These are phyloP conservation scores for Gymnothorax reevesii DNA, from an alignment of 2,797 vertebrate species.

Conservation along the genomic window DNA sequence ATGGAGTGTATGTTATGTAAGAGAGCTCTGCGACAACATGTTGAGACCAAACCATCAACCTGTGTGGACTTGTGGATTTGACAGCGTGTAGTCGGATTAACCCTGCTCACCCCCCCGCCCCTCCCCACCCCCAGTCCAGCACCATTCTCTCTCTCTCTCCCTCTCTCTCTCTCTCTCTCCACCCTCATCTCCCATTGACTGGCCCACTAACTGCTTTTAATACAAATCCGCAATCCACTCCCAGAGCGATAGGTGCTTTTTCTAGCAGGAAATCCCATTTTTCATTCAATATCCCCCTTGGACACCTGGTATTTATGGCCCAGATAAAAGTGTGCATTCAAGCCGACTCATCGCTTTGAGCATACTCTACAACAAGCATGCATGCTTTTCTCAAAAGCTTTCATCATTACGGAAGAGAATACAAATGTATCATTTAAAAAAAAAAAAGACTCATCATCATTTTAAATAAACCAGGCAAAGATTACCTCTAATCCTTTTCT, in stretches of 20 bases:
- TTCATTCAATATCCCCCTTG: constrained; percentile 21
- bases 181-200: neutral
- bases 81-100: neutral
- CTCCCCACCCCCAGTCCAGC: neutral
- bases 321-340: neutral
- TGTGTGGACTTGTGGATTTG: neutral
- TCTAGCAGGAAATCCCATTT: neutral
- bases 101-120: neutral
- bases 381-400: neutral
- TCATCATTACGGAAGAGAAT: neutral
- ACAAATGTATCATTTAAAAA: neutral
- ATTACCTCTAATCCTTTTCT: neutral
- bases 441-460: neutral
- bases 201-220: constrained; percentile 2
- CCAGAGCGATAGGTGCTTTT: neutral
- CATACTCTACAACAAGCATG: no score
- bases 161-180: neutral
- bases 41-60: no score
- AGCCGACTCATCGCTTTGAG: neutral
- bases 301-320: constrained; percentile 6
- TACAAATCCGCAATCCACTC: constrained; percentile 14
- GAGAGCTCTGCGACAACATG: neutral
- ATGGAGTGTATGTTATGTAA: neutral
- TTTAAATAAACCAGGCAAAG: no score
- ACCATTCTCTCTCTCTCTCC: neutral